phyloP scores from a whole-genome alignment of 1,140 invertebrate species.

The Arion vulgaris region DNA sequence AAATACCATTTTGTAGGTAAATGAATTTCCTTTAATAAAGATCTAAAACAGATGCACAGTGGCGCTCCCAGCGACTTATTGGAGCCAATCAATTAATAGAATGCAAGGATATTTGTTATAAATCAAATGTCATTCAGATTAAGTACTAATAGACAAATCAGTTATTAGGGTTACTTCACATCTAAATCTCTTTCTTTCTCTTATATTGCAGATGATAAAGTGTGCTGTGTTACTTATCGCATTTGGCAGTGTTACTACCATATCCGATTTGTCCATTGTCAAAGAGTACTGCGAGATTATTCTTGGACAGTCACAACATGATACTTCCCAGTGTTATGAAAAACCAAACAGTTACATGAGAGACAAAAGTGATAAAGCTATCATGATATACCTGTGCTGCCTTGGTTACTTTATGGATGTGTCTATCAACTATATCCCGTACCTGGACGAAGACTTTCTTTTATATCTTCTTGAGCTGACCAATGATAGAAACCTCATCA shows the following conservation, averaged over 20 bases:
- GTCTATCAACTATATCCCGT: neutral
- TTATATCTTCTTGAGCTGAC: neutral
- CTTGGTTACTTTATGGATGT: neutral
- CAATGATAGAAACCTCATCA: neutral
- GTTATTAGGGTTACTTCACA: too few relatives aligned
- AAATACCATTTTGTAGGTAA: too few relatives aligned
- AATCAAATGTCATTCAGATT: too few relatives aligned
- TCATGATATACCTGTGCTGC: conserved; percentile 28
- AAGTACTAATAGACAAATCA: too few relatives aligned
- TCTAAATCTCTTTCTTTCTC: neutral
- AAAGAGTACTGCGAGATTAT: neutral
- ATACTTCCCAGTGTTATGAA: neutral
- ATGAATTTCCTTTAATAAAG: too few relatives aligned
- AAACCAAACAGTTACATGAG: neutral
- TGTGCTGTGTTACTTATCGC: neutral
- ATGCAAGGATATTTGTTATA: too few relatives aligned
- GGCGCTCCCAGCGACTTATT: too few relatives aligned
- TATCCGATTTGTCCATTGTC: neutral
- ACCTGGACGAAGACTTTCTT: neutral
- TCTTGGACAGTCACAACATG: neutral
- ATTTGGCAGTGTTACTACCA: too few relatives aligned
- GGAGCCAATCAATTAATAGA: too few relatives aligned
- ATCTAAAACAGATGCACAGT: too few relatives aligned
- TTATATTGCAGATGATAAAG: neutral
- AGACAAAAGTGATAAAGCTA: neutral